Base-by-base conservation (phyloP, 1,140 invertebrate genomes). In the Ruditapes philippinarum region DNA sequence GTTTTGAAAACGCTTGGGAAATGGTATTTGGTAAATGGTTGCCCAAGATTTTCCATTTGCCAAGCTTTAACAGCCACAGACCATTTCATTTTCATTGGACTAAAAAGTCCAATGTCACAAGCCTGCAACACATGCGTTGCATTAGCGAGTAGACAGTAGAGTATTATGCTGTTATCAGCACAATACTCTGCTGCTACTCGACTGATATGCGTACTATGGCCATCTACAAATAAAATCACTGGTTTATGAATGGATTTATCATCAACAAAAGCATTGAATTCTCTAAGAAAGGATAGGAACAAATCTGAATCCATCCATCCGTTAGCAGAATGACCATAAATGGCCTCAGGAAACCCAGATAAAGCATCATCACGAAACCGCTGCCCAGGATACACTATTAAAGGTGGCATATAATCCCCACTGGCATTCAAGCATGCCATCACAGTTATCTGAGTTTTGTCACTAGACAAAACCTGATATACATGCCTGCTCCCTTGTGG, bases 391-490 rank as follows among this genome's bases (percentile, higher is more conserved):
- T 49, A 86, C 19, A 86, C 38, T 28, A 86, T 78, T 36, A 86
- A 57, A 22, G 83, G 38, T 40, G 12, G 31, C 1, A 86, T 14
- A 42, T 86, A 86, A 65, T 86, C 38, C 0, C 49, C 70, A 28
- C n/a, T 28, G 19, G 83, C 68, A 62, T 68, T 86, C 49, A 78
- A 57, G n/a, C 70, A 57, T 9, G 31, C 60, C 60, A 65, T 65
- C 7, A 65, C 68, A 11, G 68, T 73, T 11, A 73, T 31, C n/a
- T 73, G 68, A 33, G 14, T 3, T 36, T 65, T 65, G 31, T 65
- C n/a, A 33, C n/a, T 65, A 11, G 9, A 12, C n/a, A 33, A 7
- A 65, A 65, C 60, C 22, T 65, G 68, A 33, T 65, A 65, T 9
- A 25, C 31, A 65, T 65, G 60, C n/a, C n/a, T n/a, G n/a, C 9